Evolutionary conservation across 2,797 vertebrate genomes (phyloP).

Genomic region (Notoglanidium macrostoma): DNA sequence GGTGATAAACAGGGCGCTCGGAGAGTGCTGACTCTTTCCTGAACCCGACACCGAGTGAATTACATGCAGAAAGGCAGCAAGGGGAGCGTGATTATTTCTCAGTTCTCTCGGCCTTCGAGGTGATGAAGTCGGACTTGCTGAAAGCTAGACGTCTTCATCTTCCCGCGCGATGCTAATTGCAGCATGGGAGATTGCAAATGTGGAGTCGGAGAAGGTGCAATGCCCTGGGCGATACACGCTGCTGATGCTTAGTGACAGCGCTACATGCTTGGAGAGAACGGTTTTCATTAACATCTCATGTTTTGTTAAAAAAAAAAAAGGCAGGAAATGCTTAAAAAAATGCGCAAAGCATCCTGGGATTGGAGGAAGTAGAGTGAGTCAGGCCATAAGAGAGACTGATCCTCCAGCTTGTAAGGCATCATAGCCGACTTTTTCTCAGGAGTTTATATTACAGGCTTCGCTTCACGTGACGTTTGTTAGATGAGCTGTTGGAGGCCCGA

Average conservation of each 20-base stretch:
- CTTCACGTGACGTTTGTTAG: background rate
- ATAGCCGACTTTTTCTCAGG: background rate
- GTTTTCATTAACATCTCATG: slow-evolving; percentile 51
- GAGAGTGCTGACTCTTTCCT: slow-evolving; percentile 50
- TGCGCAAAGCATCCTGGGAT: background rate
- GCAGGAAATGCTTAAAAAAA: slow-evolving; percentile 13
- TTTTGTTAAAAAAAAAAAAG: slow-evolving; percentile 24
- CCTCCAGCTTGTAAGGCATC: background rate
- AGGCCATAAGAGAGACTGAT: background rate
- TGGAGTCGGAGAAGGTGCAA: slow-evolving; percentile 52
- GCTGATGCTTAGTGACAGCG: slow-evolving; percentile 35
- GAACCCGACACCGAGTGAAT: slow-evolving; percentile 56
- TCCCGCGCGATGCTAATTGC: slow-evolving; percentile 69
- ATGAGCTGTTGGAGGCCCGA: background rate
- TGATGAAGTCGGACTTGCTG: slow-evolving; percentile 67
- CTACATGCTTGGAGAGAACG: slow-evolving; percentile 15
- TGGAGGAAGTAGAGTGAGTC: background rate
- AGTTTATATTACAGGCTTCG: background rate
- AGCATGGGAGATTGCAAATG: slow-evolving; percentile 64
- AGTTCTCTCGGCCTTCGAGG: slow-evolving; percentile 60
- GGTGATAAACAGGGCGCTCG: slow-evolving; percentile 43
- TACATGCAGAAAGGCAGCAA: slow-evolving; percentile 58
- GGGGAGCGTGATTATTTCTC: slow-evolving; percentile 63
- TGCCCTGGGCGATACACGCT: slow-evolving; percentile 61
- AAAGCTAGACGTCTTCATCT: slow-evolving; percentile 73